A percentile compares a stretch with the other conserved stretches of the same genome.
These are phyloP conservation scores for Epistrophe eligans DNA, from an alignment of 2,888 invertebrate genomes.

Conservation along the genomic window DNA sequence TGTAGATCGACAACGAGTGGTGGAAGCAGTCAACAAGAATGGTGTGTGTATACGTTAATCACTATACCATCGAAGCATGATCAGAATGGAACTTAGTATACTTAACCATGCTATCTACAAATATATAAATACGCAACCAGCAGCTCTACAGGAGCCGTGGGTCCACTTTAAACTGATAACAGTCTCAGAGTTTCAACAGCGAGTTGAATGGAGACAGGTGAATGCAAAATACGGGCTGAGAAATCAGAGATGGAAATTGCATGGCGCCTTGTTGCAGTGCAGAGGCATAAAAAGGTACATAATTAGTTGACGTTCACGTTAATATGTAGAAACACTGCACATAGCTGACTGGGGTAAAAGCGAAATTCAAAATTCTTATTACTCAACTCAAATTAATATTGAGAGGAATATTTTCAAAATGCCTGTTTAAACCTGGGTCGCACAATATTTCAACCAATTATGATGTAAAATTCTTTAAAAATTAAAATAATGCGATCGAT, in stretches of 20 bases:
- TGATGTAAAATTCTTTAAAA: background rate
- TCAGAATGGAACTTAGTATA: conserved; percentile 24
- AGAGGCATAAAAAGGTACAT: conserved; percentile 56
- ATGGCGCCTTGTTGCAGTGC: conserved; percentile 42
- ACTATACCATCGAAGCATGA: conserved; percentile 61
- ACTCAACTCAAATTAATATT: background rate
- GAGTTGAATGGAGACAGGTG: conserved; percentile 62
- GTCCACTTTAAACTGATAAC: conserved; percentile 70
- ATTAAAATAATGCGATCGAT: background rate
- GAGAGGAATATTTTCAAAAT: background rate
- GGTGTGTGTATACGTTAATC: conserved; percentile 61
- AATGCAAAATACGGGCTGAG: conserved; percentile 40
- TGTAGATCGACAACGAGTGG: background rate
- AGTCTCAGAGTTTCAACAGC: conserved; percentile 38
- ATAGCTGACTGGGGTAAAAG: conserved; percentile 43
- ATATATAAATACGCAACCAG: conserved; percentile 45
- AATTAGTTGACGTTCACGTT: conserved; percentile 70
- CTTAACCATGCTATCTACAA: conserved; percentile 35
- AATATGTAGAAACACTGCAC: conserved; percentile 31
- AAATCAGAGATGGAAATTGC: conserved; percentile 31
- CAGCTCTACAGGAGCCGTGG: conserved; percentile 56
- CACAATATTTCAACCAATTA: background rate
- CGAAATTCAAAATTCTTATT: conserved; percentile 38
- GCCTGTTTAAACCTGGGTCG: too few species aligned
- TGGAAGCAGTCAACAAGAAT: conserved; percentile 22